Conservation (phyloP, 2,888 invertebrate genomes). For the Chrysolina oricalcia region DNA sequence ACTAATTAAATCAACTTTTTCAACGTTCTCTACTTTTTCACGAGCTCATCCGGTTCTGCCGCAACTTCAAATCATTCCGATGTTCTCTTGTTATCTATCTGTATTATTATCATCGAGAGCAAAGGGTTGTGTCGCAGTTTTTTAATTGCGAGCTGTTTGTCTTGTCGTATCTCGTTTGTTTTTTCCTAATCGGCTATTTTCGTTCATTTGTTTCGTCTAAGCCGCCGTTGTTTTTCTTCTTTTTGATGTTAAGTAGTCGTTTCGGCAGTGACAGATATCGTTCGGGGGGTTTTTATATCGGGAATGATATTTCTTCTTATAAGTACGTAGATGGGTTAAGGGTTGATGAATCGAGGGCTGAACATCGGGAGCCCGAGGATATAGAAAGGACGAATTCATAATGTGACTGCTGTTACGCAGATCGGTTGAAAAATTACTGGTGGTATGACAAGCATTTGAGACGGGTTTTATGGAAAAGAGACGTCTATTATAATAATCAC, state of each 20-base stretch:
- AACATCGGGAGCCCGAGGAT: slow-evolving; percentile 18
- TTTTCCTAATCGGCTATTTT: slow-evolving; percentile 65
- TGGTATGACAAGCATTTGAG: too few relatives aligned
- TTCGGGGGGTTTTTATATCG: slow-evolving; percentile 51
- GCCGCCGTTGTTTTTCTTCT: slow-evolving; percentile 58
- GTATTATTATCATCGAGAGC: slow-evolving; percentile 62
- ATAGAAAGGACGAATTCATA: slow-evolving; percentile 1
- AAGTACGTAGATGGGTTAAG: slow-evolving; percentile 40
- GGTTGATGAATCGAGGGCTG: slow-evolving; percentile 31
- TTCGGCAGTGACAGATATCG: slow-evolving; percentile 54
- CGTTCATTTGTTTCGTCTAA: slow-evolving; percentile 61
- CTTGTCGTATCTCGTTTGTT: slow-evolving; percentile 64
- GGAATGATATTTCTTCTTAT: slow-evolving; percentile 50
- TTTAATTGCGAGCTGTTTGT: slow-evolving; percentile 66
- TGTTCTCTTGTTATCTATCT: slow-evolving; percentile 66
- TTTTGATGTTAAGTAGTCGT: slow-evolving; percentile 55
- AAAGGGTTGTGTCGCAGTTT: slow-evolving; percentile 64
- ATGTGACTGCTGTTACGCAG: background rate
- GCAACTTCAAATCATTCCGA: slow-evolving; percentile 61
- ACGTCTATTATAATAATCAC: too few relatives aligned
- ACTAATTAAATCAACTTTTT: slow-evolving; percentile 70
- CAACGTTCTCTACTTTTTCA: slow-evolving; percentile 64
- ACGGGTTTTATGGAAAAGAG: too few relatives aligned
- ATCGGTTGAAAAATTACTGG: too few relatives aligned
- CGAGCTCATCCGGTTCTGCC: slow-evolving; percentile 60